Percentiles rank a stretch among this genome's conserved stretches.
phyloP scores from a whole-genome alignment of 2,113 vertebrate species.

The Pygoscelis antarcticus region DNA sequence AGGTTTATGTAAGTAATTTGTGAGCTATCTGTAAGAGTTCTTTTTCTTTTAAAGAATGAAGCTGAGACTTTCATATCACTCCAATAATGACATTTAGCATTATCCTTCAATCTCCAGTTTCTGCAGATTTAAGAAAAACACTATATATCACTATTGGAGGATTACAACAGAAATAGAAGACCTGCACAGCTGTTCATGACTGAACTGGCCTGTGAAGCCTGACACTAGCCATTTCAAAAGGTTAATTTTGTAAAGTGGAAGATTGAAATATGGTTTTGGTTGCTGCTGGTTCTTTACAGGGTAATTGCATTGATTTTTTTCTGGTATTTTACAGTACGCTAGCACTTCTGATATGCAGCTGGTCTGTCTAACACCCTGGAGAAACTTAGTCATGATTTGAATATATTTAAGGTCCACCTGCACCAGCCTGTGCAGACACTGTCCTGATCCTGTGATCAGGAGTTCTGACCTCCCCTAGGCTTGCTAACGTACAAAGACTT shows the following conservation, averaged over 20 bases:
- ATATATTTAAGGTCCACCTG: not conserved
- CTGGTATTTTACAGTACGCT: not conserved
- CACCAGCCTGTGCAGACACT: not conserved
- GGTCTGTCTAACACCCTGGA: not conserved
- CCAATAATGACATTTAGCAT: not conserved
- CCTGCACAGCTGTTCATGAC: not conserved
- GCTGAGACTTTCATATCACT: fast-evolving
- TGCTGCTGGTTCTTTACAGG: not conserved
- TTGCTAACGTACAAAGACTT: not conserved
- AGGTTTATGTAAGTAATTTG: not conserved
- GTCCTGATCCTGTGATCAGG: not conserved
- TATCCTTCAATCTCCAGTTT: not conserved
- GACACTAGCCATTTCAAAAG: not conserved
- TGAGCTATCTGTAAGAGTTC: not conserved
- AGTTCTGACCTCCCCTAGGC: not conserved
- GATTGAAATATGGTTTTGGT: not conserved
- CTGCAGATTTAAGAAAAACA: not conserved
- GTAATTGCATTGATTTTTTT: not conserved
- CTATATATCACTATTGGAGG: not conserved
- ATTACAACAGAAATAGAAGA: not conserved
- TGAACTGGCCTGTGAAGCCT: not conserved
- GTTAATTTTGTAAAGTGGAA: not conserved
- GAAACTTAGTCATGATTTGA: not conserved
- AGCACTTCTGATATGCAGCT: not conserved
- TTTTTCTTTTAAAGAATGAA: not conserved